Evolutionary conservation across 2,113 vertebrate species (phyloP).

Genomic region (Dolichotis patagonum): DNA sequence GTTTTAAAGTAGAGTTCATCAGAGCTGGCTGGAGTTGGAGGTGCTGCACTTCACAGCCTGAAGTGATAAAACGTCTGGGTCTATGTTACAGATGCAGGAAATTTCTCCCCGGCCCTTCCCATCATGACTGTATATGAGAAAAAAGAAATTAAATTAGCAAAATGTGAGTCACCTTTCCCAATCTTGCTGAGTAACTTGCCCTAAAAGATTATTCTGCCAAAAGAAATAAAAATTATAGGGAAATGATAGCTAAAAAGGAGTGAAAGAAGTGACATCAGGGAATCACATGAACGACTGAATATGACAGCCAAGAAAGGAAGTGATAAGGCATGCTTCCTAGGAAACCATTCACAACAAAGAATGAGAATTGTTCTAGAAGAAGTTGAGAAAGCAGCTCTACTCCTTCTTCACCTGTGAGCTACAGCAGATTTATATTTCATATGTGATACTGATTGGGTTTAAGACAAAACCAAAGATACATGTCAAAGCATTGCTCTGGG

Average conservation of each 20-base stretch:
- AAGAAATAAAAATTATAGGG: slow-evolving; percentile 73
- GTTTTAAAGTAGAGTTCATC: background rate
- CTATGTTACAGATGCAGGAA: slow-evolving; percentile 61
- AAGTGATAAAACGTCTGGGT: slow-evolving; percentile 71
- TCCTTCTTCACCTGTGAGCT: background rate
- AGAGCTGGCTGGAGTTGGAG: slow-evolving; percentile 9
- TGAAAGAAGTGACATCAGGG: slow-evolving; percentile 59
- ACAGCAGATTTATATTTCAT: background rate
- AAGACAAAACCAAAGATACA: background rate
- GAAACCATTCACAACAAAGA: slow-evolving; percentile 69
- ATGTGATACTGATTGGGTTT: background rate
- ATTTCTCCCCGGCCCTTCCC: slow-evolving; percentile 48
- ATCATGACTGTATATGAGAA: slow-evolving; percentile 54
- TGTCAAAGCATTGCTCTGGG: background rate
- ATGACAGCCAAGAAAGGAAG: background rate
- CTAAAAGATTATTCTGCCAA: slow-evolving; percentile 67
- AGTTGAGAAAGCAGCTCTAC: background rate
- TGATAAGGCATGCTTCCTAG: slow-evolving; percentile 19
- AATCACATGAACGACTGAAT: slow-evolving; percentile 48
- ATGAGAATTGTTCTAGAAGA: slow-evolving; percentile 21
- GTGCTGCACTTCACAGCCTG: slow-evolving; percentile 32
- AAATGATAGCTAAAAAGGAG: slow-evolving; percentile 58
- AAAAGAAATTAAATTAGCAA: slow-evolving; percentile 58
- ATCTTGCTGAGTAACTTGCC: slow-evolving; percentile 63
- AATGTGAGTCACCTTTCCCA: slow-evolving; percentile 27